Evolutionary conservation across 2,113 vertebrate genomes (phyloP).

Genomic region (Coturnix japonica): DNA sequence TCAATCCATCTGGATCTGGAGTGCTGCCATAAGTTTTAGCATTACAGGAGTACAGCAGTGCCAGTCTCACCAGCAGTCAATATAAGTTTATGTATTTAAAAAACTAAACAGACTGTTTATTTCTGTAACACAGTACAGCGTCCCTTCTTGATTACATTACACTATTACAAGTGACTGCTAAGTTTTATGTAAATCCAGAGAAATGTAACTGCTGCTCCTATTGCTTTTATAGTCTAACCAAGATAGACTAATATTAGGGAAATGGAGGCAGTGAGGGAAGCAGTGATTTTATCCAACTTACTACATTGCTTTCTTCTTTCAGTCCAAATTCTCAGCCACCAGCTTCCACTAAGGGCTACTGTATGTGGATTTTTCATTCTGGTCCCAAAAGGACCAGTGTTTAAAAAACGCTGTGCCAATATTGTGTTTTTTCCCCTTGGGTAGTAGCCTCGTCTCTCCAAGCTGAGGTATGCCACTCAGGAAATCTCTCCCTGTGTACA

Average conservation of each 20-base stretch:
- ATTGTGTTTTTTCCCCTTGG: not conserved
- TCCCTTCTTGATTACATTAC: not conserved
- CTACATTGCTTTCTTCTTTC: not conserved
- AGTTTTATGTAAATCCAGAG: not conserved
- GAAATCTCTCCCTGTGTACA: accelerated
- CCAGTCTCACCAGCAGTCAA: not conserved
- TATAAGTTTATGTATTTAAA: not conserved
- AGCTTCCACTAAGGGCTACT: accelerated
- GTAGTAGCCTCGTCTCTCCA: not conserved
- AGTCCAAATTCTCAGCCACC: not conserved
- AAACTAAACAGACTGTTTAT: not conserved
- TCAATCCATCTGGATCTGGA: not conserved
- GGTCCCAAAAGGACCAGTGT: not conserved
- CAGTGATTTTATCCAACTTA: not conserved
- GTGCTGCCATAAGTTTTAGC: not conserved
- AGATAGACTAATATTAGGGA: not conserved
- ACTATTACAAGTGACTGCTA: not conserved
- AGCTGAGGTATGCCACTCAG: not conserved
- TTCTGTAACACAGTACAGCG: not conserved
- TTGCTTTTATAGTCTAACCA: not conserved
- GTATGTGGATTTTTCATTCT: accelerated
- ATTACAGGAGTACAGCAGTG: not conserved
- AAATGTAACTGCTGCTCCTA: not conserved
- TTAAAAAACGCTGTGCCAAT: not conserved
- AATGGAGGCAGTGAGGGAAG: not conserved